Evolutionary conservation across 2,888 invertebrate genomes (phyloP).

Genomic region (Epinotia bilunana): DNA sequence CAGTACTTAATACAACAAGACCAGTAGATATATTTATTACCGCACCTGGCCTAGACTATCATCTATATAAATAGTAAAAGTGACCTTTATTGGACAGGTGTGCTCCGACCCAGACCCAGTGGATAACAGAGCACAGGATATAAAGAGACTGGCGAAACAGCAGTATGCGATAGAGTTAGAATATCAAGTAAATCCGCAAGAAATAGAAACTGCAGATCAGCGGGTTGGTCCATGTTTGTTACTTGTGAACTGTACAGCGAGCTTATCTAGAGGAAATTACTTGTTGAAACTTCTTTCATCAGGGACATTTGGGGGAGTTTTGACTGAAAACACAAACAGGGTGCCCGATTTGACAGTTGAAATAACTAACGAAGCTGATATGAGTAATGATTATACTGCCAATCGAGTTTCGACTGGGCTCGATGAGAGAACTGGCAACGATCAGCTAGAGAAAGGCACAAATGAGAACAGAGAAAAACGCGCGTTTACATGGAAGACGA

Average conservation of each 20-base stretch:
- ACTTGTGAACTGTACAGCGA: background rate
- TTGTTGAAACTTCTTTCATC: background rate
- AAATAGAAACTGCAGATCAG: background rate
- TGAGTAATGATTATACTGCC: background rate
- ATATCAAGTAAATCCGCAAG: background rate
- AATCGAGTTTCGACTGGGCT: background rate
- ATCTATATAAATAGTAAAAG: slow-evolving; percentile 1
- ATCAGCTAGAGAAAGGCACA: background rate
- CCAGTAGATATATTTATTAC: background rate
- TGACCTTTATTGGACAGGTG: slow-evolving; percentile 24
- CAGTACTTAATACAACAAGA: background rate
- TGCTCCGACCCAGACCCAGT: slow-evolving; percentile 1
- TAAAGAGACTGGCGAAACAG: background rate
- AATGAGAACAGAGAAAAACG: background rate
- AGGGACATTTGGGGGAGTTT: background rate
- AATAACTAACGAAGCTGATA: background rate
- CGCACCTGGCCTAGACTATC: background rate
- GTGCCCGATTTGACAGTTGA: background rate
- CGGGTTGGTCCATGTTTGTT: background rate
- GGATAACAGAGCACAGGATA: slow-evolving; percentile 1
- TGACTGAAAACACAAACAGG: background rate
- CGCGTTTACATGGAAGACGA: slow-evolving; percentile 53
- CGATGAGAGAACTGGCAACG: background rate
- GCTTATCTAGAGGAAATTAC: slow-evolving; percentile 14
- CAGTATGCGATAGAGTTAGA: background rate